Evolutionary conservation across 2,113 vertebrate genomes (phyloP), one percentile per base, ranked within the genome.

Genomic region (Eclectus roratus): DNA sequence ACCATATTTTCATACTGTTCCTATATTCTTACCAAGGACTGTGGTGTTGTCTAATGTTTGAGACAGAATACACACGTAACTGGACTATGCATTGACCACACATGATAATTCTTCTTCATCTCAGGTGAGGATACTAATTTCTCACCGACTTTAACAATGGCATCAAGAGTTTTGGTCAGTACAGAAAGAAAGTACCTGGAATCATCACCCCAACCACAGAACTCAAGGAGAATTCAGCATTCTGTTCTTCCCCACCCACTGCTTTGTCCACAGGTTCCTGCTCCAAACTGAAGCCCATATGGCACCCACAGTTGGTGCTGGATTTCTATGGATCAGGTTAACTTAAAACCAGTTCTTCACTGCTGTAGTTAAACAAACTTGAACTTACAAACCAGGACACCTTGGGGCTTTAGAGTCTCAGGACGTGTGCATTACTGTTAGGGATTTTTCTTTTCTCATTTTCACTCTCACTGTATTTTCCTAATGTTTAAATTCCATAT

Each of bases 1-100:
- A 16, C 2, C 27, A 44, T 3, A 39, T 0, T 6, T 88, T 70
- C 52, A 15, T 21, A 37, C 3, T 13, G 13, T 28, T 81, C 28
- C 46, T 49, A 1, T 46, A 41, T 46, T 74, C 37, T 61, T 73
- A 33, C 64, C 43, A 14, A 80, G 29, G 6, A 10, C 28, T 61
- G 8, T 3, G 3, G 7, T n/a, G 43, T 28, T 39, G 15, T 25
- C 19, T 21, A 17, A n/a, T 12, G 12, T 23, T n/a, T 2, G 4
- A 66, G 37, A 25, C 41, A 53, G 8, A 71, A 43, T 27, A 70
- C 28, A 56, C 3, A 27, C 15, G 11, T 25, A 33, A 50, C 2
- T 2, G 24, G 27, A 37, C 11, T 13, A 29, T 11, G 8, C 6
- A 1, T 11, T 37, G 41, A 73, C 37, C 53, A 35, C 31, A 33